Percentiles rank a stretch among this genome's conserved stretches.
These are phyloP conservation scores for Pitangus sulphuratus DNA, from an alignment of 2,797 vertebrate species.

Conservation along the genomic window DNA sequence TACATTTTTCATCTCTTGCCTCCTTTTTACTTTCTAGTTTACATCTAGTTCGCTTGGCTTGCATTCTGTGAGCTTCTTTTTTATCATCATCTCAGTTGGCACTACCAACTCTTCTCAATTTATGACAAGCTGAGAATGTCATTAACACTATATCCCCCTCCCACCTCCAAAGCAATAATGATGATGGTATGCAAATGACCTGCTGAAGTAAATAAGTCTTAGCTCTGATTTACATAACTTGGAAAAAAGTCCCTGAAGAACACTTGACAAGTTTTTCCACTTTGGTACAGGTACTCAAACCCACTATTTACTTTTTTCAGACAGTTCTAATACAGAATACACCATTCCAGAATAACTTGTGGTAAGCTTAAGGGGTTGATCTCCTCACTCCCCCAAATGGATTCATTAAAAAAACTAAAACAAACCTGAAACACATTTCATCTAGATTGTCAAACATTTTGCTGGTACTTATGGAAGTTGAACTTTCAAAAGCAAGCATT, in stretches of 20 bases:
- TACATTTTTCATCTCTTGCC: background rate
- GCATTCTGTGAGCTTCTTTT: background rate
- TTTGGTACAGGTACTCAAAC: background rate
- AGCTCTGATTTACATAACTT: background rate
- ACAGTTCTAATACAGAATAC: background rate
- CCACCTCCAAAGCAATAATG: background rate
- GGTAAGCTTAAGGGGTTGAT: background rate
- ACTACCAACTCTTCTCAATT: background rate
- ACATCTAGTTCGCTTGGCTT: background rate
- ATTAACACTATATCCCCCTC: background rate
- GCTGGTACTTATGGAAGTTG: background rate
- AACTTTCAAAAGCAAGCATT: background rate
- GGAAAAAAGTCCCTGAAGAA: background rate
- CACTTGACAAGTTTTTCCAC: background rate
- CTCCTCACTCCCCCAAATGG: background rate
- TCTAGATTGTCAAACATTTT: background rate
- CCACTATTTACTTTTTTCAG: background rate
- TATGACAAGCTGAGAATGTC: constrained; percentile 28
- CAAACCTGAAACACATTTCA: background rate
- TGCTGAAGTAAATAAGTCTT: background rate
- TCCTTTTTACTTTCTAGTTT: background rate
- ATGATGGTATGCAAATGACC: constrained; percentile 10
- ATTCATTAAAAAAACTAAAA: background rate
- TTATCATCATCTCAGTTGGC: background rate
- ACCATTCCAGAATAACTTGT: background rate